Evolutionary conservation across 1,140 invertebrate genomes (phyloP), one percentile per base, ranked within the genome.

Genomic region (Bombus polaris): DNA sequence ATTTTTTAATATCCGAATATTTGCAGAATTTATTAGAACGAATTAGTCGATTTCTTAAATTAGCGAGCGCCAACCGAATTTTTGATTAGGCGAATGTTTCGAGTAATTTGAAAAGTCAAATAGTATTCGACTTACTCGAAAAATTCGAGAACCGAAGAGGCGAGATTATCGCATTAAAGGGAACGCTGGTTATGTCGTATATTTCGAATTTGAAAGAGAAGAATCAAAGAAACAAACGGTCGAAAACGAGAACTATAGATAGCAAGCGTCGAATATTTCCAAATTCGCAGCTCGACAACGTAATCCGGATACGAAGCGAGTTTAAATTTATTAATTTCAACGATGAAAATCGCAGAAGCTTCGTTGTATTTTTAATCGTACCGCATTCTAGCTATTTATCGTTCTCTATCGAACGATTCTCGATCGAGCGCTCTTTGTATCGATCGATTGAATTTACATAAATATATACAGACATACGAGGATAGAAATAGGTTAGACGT

Each of bases 371-470:
- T 32, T 57, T 28, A 12, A 72, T 62, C 12, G 70, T 81, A 65
- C 39, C 0, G 42, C 57, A 39, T 65, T 68, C 62, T 28, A 77
- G 62, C 73, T 62, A 57, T 83, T 78, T 44, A 8, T 83, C 25
- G 47, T 70, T 13, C 47, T 59, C 35, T 57, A 12, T 62, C 37
- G 35, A 77, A 53, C 15, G 13, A 35, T 62, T 28, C 2, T 44
- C 42, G 15, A 44, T 44, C 18, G 12, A 77, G n/a, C 9, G 22
- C 10, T n/a, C 15, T n/a, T 28, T 70, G 37, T 22, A 22, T 77
- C 44, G 73, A 68, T 83, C 28, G 12, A 44, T 32, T 1, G 47
- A 65, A 35, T 8, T 5, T 22, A 37, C 10, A 4, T 5, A 28
- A 8, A 66, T 66, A 8, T 18, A 18, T 35, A 18, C 35, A 12